Evolutionary conservation across 2,797 vertebrate species (phyloP).

Genomic region (Dendrocincla fuliginosa): DNA sequence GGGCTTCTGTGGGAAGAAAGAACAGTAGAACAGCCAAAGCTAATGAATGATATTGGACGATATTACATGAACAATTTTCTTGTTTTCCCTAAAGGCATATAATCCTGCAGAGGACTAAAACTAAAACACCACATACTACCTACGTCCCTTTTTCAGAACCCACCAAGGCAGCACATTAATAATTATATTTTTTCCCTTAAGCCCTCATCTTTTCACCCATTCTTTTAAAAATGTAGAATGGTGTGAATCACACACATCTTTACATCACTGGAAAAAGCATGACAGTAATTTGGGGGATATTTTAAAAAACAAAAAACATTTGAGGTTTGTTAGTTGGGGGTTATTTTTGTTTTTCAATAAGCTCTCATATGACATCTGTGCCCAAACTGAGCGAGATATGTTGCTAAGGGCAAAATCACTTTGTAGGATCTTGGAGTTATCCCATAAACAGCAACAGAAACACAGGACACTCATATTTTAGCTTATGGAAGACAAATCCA

Average conservation of each 20-base stretch:
- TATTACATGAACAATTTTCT: not conserved
- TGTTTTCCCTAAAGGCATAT: not conserved
- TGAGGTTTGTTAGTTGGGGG: not conserved
- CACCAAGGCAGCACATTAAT: accelerated
- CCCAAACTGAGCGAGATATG: not conserved
- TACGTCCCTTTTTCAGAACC: not conserved
- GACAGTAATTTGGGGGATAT: not conserved
- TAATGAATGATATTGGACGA: not conserved
- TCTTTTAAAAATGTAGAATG: accelerated
- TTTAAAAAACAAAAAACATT: not conserved
- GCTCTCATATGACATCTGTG: not conserved
- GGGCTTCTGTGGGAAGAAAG: not conserved
- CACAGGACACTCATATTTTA: not conserved
- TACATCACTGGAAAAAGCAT: not conserved
- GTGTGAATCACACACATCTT: not conserved
- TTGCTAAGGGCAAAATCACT: not conserved
- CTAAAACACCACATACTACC: not conserved
- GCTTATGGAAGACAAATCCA: not conserved
- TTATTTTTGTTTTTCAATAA: not conserved
- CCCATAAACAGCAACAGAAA: not conserved
- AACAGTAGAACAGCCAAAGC: not conserved
- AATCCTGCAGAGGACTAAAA: not conserved
- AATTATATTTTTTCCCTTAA: not conserved
- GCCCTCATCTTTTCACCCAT: not conserved
- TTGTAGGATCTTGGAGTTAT: not conserved